Conservation (phyloP, 2,888 invertebrate genomes). For the Athetis lepigone region DNA sequence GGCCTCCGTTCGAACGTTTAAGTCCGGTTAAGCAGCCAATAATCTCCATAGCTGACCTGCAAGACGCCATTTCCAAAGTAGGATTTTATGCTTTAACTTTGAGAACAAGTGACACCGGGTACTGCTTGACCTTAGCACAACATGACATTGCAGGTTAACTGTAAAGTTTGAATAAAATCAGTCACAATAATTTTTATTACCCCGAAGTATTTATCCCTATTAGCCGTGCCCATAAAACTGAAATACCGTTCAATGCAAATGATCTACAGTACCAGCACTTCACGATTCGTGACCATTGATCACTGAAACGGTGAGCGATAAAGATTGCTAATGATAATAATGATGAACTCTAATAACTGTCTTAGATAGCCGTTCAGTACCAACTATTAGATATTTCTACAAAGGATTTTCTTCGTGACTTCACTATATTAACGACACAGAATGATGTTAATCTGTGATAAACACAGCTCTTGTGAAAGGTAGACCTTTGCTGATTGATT, state of each 20-base stretch:
- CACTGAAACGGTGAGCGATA: conserved; percentile 16
- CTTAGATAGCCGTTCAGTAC: conserved; percentile 29
- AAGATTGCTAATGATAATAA: conserved; percentile 35
- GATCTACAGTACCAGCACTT: conserved; percentile 2
- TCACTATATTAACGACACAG: conserved; percentile 30
- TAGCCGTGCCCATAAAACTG: neutral
- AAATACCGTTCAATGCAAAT: conserved; percentile 5
- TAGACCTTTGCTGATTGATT: conserved; percentile 64
- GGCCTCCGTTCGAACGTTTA: no score
- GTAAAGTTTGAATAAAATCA: neutral
- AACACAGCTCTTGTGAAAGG: conserved; percentile 65
- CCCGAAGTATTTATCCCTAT: neutral
- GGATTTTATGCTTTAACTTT: neutral
- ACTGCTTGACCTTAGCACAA: neutral
- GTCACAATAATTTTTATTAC: no score
- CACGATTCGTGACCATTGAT: conserved; percentile 14
- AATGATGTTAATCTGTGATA: conserved; percentile 55
- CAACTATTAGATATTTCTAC: conserved; percentile 10
- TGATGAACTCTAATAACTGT: conserved; percentile 32
- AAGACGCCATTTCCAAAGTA: no score
- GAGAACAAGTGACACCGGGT: neutral
- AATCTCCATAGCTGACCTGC: no score
- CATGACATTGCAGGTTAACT: neutral
- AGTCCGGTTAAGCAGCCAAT: no score
- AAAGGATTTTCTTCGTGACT: conserved; percentile 50